Conservation (phyloP, 1,140 invertebrate species). For the Drosophila aff. region DNA sequence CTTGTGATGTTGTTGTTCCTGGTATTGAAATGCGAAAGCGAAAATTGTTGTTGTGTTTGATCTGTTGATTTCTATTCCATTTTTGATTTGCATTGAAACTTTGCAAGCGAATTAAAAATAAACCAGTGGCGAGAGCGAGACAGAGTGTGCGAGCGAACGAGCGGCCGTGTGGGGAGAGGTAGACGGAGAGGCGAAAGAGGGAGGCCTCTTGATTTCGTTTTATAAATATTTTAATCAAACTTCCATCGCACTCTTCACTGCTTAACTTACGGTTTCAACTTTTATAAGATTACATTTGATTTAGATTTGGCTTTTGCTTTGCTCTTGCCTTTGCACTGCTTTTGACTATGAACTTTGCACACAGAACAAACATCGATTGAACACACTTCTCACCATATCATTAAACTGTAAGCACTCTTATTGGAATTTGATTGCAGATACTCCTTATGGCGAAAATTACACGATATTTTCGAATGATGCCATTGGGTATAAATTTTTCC, state of each 20-base stretch:
- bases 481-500: conserved; percentile 7
- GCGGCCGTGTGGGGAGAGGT: conserved; percentile 7
- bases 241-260: conserved; percentile 39
- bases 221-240: conserved; percentile 30
- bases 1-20: conserved; percentile 37
- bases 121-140: conserved; percentile 21
- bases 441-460: conserved; percentile 37
- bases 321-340: conserved; percentile 41
- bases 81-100: conserved; percentile 69
- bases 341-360: conserved; percentile 59
- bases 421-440: conserved; percentile 42
- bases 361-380: conserved; percentile 56
- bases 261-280: conserved; percentile 47
- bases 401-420: conserved; percentile 34
- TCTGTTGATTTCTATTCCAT: conserved; percentile 62
- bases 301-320: conserved; percentile 43
- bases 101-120: conserved; percentile 37
- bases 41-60: conserved; percentile 66
- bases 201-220: conserved; percentile 35
- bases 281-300: conserved; percentile 56
- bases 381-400: conserved; percentile 47
- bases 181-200: conserved; percentile 3
- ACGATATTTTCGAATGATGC: conserved; percentile 21
- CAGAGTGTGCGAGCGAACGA: conserved; percentile 24
- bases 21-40: conserved; percentile 61